A percentile compares a stretch with the other conserved stretches of the same genome.
Conservation (phyloP, 2,797 vertebrate genomes). For the Lepus oiostolus region DNA sequence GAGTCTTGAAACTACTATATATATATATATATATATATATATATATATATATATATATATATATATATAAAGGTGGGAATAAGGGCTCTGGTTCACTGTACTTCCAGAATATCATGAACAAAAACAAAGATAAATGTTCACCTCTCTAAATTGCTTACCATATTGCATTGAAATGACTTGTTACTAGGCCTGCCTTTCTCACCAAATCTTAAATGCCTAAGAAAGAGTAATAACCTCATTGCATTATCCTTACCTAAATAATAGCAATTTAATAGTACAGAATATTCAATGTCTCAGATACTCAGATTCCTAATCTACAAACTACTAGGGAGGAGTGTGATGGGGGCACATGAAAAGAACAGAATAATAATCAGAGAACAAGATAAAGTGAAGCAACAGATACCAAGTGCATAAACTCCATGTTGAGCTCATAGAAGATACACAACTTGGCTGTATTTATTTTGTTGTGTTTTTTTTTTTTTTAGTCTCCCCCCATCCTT, state of each 20-base stretch:
- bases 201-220: neutral
- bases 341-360: accelerated
- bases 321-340: neutral
- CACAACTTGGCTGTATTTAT: neutral
- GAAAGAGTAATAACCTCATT: neutral
- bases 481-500: too few relatives aligned
- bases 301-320: neutral
- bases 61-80: neutral
- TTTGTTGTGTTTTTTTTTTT: neutral
- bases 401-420: neutral
- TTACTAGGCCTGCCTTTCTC: neutral
- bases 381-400: neutral
- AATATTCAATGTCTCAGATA: neutral
- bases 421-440: neutral
- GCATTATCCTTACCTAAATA: neutral
- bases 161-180: neutral
- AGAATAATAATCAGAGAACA: neutral
- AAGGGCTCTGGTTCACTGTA: neutral
- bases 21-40: too few relatives aligned
- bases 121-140: neutral
- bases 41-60: too few relatives aligned
- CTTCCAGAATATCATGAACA: neutral
- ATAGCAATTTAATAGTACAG: neutral
- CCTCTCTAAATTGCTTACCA: neutral
- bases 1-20: neutral